phyloP scores from a whole-genome alignment of 2,113 vertebrate species.

The Lathamus discolor region DNA sequence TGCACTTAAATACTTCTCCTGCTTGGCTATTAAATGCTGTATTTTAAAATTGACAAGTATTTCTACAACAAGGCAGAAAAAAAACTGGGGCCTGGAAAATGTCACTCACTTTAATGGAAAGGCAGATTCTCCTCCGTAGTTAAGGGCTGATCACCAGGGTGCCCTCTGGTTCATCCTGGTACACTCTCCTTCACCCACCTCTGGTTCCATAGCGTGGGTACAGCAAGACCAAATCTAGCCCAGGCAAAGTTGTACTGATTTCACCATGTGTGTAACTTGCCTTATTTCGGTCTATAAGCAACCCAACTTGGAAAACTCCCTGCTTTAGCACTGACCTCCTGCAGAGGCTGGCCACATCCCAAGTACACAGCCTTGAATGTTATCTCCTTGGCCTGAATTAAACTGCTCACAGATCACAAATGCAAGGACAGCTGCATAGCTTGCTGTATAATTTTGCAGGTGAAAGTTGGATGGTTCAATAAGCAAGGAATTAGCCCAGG shows the following conservation, averaged over 20 bases:
- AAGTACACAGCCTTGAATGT: not conserved
- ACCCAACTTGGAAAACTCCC: not conserved
- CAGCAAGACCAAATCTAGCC: not conserved
- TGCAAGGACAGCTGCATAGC: not conserved
- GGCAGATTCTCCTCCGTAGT: not conserved
- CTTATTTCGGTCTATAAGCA: not conserved
- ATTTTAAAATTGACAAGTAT: not conserved
- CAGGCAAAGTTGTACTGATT: not conserved
- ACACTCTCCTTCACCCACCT: not conserved
- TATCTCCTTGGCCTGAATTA: constrained; percentile 6
- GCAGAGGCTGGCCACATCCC: not conserved
- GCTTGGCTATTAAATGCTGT: not conserved
- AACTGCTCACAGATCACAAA: not conserved
- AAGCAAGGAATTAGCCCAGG: not conserved
- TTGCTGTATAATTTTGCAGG: not conserved
- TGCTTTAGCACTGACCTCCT: not conserved
- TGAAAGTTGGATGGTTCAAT: not conserved
- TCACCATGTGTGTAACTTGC: not conserved
- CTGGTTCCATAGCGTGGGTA: not conserved
- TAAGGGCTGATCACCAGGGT: not conserved
- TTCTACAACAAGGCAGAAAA: not conserved
- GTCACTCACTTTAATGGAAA: not conserved
- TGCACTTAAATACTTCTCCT: not conserved
- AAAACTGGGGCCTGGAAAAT: not conserved
- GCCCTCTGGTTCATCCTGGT: not conserved